These are phyloP conservation scores for Trichogramma dendrolimi DNA, from an alignment of 2,888 invertebrate species.

Conservation along the genomic window DNA sequence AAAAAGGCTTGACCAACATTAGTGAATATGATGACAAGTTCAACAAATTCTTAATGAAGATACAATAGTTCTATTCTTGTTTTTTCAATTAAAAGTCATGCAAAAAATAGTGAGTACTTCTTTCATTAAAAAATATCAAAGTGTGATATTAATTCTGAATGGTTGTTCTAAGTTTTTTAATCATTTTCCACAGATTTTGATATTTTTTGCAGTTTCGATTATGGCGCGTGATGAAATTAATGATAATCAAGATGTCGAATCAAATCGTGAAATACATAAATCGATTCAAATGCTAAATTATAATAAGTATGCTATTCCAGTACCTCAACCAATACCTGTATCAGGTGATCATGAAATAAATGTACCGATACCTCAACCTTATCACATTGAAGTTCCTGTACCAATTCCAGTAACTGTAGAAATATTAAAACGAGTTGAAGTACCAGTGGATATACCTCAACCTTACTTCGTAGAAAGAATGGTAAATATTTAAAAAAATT, in stretches of 20 bases:
- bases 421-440: conserved; percentile 57
- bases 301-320: conserved; percentile 54
- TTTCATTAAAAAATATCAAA: no score
- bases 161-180: no score
- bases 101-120: no score
- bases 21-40: no score
- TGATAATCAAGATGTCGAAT: conserved; percentile 37
- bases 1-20: no score
- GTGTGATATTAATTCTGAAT: no score
- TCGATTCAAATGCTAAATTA: conserved; percentile 47
- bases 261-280: conserved; percentile 47
- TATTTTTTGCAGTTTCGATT: conserved; percentile 33
- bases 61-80: no score
- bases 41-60: no score
- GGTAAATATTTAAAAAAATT: conserved; percentile 35
- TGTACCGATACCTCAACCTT: conserved; percentile 59
- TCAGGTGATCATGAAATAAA: conserved; percentile 57
- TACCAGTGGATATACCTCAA: conserved; percentile 59
- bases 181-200: conserved; percentile 36
- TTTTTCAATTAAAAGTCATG: no score
- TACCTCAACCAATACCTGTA: conserved; percentile 59
- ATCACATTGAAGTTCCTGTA: conserved; percentile 56
- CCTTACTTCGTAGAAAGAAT: conserved; percentile 60
- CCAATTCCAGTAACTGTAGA: conserved; percentile 52
- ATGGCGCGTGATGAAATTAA: conserved; percentile 38